These are phyloP conservation scores for Taphrorychus bicolor DNA, from an alignment of 2,888 invertebrate species.

Conservation along the genomic window DNA sequence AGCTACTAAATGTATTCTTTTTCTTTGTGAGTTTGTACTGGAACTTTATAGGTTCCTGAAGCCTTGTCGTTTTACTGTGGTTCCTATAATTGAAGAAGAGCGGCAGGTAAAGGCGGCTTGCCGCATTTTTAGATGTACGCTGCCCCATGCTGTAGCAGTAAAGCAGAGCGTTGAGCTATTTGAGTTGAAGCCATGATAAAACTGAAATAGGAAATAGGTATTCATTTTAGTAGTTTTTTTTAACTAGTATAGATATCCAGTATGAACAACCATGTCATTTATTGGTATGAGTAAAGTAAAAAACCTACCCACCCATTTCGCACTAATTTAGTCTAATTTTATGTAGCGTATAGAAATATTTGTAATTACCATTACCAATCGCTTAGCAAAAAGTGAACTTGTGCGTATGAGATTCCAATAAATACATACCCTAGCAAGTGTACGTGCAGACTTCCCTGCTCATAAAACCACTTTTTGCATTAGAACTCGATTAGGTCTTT, in stretches of 20 bases:
- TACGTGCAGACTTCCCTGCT: slow-evolving; percentile 4
- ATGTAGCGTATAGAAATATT: no score
- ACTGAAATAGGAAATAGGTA: slow-evolving; percentile 13
- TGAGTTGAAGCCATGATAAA: slow-evolving; percentile 11
- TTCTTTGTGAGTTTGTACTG: slow-evolving; percentile 56
- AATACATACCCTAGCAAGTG: neutral
- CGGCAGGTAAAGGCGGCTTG: slow-evolving; percentile 60
- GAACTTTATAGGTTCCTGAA: slow-evolving; percentile 60
- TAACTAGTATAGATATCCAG: neutral
- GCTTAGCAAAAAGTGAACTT: neutral
- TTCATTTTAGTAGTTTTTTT: neutral
- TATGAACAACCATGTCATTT: no score
- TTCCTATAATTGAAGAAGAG: slow-evolving; percentile 72
- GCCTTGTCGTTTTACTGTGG: slow-evolving; percentile 58
- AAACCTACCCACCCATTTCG: neutral
- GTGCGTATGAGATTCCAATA: slow-evolving; percentile 5
- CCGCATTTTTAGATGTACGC: slow-evolving; percentile 61
- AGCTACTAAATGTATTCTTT: slow-evolving; percentile 25
- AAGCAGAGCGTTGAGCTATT: neutral
- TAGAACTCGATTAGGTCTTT: neutral
- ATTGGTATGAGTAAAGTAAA: no score
- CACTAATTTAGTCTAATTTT: no score
- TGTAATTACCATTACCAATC: slow-evolving; percentile 1
- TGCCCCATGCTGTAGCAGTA: slow-evolving; percentile 63
- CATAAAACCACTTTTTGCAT: neutral